These are phyloP conservation scores for Drosophila malerkotliana DNA, from an alignment of 1,140 invertebrate genomes.

Conservation along the genomic window DNA sequence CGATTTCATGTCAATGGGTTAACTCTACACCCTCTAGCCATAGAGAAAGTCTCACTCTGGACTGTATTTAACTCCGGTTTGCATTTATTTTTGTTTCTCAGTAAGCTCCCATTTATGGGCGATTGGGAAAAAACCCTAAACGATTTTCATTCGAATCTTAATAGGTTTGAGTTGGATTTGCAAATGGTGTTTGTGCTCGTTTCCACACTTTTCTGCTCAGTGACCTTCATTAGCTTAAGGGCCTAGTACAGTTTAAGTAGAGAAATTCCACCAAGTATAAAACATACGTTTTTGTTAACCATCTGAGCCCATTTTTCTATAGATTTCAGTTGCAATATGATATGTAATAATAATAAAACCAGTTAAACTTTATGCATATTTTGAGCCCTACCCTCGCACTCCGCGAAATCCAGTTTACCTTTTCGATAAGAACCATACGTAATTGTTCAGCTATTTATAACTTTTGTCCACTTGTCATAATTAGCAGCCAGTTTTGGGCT, in stretches of 20 bases:
- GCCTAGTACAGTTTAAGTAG: constrained; percentile 13
- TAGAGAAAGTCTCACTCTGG: constrained; percentile 59
- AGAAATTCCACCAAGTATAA: background rate
- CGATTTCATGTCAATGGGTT: constrained; percentile 67
- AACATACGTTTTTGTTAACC: background rate
- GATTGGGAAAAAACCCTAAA: constrained; percentile 57
- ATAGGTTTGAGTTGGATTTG: constrained; percentile 38
- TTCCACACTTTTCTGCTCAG: constrained; percentile 30
- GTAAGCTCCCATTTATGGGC: constrained; percentile 15
- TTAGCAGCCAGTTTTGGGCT: constrained; percentile 33
- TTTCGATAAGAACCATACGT: constrained; percentile 39
- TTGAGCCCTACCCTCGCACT: constrained; percentile 2
- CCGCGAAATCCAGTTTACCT: constrained; percentile 23
- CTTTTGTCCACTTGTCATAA: constrained; percentile 38
- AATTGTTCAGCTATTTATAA: constrained; percentile 42
- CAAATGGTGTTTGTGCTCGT: constrained; percentile 13
- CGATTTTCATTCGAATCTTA: constrained; percentile 55
- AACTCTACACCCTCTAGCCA: constrained; percentile 64
- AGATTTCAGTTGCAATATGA: constrained; percentile 15
- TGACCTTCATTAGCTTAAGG: constrained; percentile 35
- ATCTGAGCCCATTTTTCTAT: background rate
- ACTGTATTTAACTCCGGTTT: constrained; percentile 17
- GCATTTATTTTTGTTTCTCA: background rate
- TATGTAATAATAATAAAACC: constrained; percentile 24
- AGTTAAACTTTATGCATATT: constrained; percentile 25